Conservation (phyloP, 1,140 invertebrate genomes). For the Doryteuthis pealeii region DNA sequence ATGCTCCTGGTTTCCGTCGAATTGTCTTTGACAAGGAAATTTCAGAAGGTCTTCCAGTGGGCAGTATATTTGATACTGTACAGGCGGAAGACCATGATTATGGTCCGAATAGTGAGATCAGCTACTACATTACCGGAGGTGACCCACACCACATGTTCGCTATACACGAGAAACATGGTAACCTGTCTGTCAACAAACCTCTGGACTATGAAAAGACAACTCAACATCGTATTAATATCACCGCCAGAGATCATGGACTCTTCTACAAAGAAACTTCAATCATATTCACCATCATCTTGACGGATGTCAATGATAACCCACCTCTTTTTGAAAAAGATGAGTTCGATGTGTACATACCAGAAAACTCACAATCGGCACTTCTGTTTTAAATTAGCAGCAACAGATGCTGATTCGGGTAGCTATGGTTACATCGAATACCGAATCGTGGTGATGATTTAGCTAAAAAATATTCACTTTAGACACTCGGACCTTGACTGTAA, state of each 20-base stretch:
- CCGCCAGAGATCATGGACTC: conserved; percentile 71
- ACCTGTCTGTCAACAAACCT: conserved; percentile 75
- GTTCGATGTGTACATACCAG: conserved; percentile 45
- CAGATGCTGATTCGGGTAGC: conserved; percentile 44
- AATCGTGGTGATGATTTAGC: conserved; percentile 65
- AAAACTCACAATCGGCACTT: conserved; percentile 72
- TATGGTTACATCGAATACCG: conserved; percentile 44
- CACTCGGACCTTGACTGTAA: conserved; percentile 72
- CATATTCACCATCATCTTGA: conserved; percentile 67
- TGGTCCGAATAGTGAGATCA: conserved; percentile 83
- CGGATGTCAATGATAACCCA: conserved; percentile 72
- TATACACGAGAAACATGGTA: conserved; percentile 76
- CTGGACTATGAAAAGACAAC: conserved; percentile 82
- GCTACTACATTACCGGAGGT: conserved; percentile 81
- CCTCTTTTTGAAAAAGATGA: conserved; percentile 57
- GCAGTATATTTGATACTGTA: conserved; percentile 80
- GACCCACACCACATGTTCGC: conserved; percentile 75
- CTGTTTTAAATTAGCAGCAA: conserved; percentile 66
- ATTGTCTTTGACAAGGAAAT: conserved; percentile 69
- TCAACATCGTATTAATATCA: conserved; percentile 83
- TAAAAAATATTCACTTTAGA: conserved; percentile 78
- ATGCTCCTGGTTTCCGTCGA: conserved; percentile 74
- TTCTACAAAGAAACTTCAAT: conserved; percentile 69
- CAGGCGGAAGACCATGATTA: conserved; percentile 81
- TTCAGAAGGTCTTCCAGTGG: conserved; percentile 85